Conservation (phyloP, 2,888 invertebrate genomes). For the Cheilosia vulpina region DNA sequence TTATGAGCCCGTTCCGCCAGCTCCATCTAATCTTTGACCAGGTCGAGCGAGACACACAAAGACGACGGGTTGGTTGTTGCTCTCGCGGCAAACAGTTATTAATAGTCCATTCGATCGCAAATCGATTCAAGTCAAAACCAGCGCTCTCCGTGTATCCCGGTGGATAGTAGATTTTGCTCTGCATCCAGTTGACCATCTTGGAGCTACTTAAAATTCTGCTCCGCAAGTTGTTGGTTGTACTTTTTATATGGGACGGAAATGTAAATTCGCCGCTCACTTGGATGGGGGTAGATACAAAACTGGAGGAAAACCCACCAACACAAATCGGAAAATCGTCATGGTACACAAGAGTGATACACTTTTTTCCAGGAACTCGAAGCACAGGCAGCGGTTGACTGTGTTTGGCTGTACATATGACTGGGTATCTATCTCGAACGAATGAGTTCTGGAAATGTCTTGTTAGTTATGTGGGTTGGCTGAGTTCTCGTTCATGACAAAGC, state of each 20-base stretch:
- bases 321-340: conserved; percentile 74
- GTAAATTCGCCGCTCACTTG: conserved; percentile 54
- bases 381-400: conserved; percentile 7
- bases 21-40: conserved; percentile 63
- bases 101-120: conserved; percentile 73
- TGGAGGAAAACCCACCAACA: neutral
- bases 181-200: conserved; percentile 29
- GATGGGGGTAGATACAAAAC: conserved; percentile 20
- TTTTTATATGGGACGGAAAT: conserved; percentile 32
- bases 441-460: conserved; percentile 35
- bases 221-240: conserved; percentile 16
- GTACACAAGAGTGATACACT: conserved; percentile 66
- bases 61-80: conserved; percentile 43
- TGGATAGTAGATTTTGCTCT: neutral
- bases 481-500: neutral
- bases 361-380: conserved; percentile 66
- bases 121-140: conserved; percentile 71
- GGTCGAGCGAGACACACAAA: conserved; percentile 56
- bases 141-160: conserved; percentile 12
- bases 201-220: conserved; percentile 69
- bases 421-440: conserved; percentile 48
- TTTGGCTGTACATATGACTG: no score
- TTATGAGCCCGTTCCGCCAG: conserved; percentile 45
- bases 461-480: conserved; percentile 56
- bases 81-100: conserved; percentile 68